These are phyloP conservation scores for Achatina immaculata DNA, from an alignment of 1,140 invertebrate species.

Conservation along the genomic window DNA sequence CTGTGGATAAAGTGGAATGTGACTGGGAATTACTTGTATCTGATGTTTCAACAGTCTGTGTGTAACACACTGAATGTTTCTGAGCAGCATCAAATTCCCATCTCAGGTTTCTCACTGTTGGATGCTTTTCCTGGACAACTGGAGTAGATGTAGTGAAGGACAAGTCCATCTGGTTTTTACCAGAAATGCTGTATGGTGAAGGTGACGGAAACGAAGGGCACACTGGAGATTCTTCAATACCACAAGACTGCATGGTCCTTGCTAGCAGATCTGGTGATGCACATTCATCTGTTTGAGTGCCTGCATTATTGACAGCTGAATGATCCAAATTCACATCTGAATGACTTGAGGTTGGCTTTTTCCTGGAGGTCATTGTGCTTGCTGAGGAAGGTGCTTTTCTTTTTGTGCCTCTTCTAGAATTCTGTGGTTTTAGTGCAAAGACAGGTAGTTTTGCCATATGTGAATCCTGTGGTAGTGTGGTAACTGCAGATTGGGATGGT, in stretches of 20 bases:
- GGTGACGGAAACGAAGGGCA: neutral
- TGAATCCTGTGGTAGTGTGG: neutral
- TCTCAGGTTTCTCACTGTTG: conserved; percentile 16
- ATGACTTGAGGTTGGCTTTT: neutral
- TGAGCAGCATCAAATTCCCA: conserved; percentile 28
- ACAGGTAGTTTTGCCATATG: neutral
- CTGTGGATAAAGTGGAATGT: no score
- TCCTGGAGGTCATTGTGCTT: neutral
- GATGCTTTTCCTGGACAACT: neutral
- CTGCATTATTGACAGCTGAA: neutral
- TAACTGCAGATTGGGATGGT: neutral
- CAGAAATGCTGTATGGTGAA: neutral
- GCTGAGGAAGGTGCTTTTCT: neutral
- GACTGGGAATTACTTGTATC: neutral
- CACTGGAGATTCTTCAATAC: conserved; percentile 8
- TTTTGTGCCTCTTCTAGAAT: neutral
- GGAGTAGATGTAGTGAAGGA: conserved; percentile 22
- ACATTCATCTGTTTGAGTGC: neutral
- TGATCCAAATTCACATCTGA: neutral
- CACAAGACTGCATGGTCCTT: conserved; percentile 14
- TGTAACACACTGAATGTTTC: neutral
- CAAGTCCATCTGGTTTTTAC: neutral
- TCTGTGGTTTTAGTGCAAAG: neutral
- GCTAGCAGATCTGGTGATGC: conserved; percentile 20
- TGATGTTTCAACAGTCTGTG: neutral